Percentiles rank a stretch among this genome's conserved stretches.
Evolutionary conservation across 1,140 invertebrate species (phyloP).

Genomic region (Heliconius himera): DNA sequence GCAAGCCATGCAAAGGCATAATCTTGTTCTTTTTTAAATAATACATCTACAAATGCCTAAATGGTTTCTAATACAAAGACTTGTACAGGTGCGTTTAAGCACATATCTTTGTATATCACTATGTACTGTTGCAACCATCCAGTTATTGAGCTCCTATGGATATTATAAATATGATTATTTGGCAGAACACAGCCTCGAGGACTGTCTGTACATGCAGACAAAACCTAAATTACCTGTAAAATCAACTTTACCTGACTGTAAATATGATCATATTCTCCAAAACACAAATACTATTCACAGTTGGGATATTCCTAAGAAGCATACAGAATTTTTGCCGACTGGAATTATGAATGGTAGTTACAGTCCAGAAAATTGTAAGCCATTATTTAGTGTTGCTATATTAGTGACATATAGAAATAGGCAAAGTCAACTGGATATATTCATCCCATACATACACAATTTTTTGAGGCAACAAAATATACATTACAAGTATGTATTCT

Average conservation of each 20-base stretch:
- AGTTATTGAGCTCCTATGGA: conserved; percentile 54
- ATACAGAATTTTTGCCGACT: conserved; percentile 50
- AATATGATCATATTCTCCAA: conserved; percentile 56
- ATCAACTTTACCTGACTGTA: conserved; percentile 53
- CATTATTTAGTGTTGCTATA: conserved; percentile 91
- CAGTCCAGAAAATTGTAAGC: conserved; percentile 87
- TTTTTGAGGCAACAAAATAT: conserved; percentile 94
- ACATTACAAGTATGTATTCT: conserved; percentile 83
- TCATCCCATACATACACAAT: conserved; percentile 94
- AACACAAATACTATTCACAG: conserved; percentile 43
- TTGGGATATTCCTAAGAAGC: conserved; percentile 52
- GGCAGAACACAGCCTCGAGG: conserved; percentile 45
- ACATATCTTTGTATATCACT: conserved; percentile 44
- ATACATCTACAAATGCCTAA: conserved; percentile 55
- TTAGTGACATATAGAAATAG: conserved; percentile 95
- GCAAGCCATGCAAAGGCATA: neutral
- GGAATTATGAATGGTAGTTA: conserved; percentile 83
- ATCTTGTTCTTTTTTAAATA: neutral
- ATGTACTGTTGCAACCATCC: conserved; percentile 50
- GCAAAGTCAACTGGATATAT: conserved; percentile 88
- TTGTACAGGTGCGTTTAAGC: conserved; percentile 49
- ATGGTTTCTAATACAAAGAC: conserved; percentile 50
- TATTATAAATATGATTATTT: conserved; percentile 60
- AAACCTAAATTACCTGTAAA: conserved; percentile 54
- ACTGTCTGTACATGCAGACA: conserved; percentile 52